These are phyloP conservation scores for Heliconius congener DNA, from an alignment of 1,140 invertebrate genomes.

Conservation along the genomic window DNA sequence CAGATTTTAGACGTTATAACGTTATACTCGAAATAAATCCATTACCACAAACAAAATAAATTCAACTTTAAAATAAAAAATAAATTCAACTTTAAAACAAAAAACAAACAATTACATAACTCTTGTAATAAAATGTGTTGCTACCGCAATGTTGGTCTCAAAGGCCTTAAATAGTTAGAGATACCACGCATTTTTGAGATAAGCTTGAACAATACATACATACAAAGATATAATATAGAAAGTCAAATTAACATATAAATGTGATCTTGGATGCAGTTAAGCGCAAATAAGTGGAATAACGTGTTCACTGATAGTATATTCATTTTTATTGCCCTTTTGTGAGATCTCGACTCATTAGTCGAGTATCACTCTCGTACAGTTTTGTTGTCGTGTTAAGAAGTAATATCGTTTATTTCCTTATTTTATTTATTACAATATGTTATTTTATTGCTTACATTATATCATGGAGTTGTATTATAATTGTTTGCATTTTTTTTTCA, in stretches of 20 bases:
- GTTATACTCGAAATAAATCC: too few relatives aligned
- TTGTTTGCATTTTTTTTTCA: background rate
- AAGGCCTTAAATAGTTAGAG: background rate
- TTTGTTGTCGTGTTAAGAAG: conserved; percentile 20
- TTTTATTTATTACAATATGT: background rate
- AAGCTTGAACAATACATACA: background rate
- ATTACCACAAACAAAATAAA: background rate
- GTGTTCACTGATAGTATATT: conserved; percentile 45
- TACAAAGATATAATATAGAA: background rate
- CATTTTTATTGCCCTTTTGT: conserved; percentile 44
- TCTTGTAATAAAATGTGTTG: background rate
- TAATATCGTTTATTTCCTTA: conserved; percentile 20
- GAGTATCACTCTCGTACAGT: background rate
- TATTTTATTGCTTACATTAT: background rate
- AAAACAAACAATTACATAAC: background rate
- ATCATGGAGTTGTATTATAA: background rate
- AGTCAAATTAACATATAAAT: conserved; percentile 46
- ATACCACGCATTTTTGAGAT: conserved; percentile 11
- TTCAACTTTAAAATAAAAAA: too few relatives aligned
- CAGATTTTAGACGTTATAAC: too few relatives aligned
- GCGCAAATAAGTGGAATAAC: conserved; percentile 34
- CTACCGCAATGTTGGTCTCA: background rate
- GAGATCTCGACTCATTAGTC: conserved; percentile 20
- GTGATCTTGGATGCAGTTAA: conserved; percentile 39
- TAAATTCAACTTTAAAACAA: background rate